Percentiles rank a stretch among this genome's conserved stretches.
These are phyloP conservation scores for Schrankia costaestrigalis DNA, from an alignment of 2,888 invertebrate genomes.

Conservation along the genomic window DNA sequence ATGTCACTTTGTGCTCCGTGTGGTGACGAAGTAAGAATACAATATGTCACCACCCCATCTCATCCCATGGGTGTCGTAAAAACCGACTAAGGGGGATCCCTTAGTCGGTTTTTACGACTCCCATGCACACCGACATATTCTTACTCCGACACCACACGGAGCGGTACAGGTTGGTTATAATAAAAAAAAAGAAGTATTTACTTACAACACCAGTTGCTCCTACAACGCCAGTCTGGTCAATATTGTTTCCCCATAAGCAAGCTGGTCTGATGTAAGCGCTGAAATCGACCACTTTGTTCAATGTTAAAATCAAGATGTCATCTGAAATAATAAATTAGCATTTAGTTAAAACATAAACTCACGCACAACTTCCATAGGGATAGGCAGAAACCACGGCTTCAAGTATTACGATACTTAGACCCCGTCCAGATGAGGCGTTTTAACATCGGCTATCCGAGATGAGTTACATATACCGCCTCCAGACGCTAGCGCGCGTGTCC, in stretches of 20 bases:
- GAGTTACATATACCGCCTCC: no score
- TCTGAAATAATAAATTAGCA: no score
- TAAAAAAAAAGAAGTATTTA: conserved; percentile 10
- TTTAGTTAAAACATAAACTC: neutral
- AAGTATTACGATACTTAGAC: neutral
- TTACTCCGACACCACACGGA: neutral
- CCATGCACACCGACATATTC: neutral
- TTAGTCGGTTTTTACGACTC: no score
- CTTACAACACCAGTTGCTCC: conserved; percentile 68
- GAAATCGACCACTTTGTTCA: conserved; percentile 70
- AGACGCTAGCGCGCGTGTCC: no score
- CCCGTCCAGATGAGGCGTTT: no score
- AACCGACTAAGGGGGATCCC: no score
- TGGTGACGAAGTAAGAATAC: no score
- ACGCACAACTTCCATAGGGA: neutral
- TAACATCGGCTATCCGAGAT: no score
- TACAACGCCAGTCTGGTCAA: conserved; percentile 52
- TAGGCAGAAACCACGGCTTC: neutral
- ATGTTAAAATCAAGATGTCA: conserved; percentile 79
- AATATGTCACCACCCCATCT: no score
- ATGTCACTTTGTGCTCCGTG: no score
- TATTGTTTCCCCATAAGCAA: conserved; percentile 79
- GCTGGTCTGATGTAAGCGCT: conserved; percentile 76
- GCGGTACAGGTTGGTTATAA: neutral
- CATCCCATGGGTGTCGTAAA: no score